Evolutionary conservation across 2,797 vertebrate genomes (phyloP).

Genomic region (Anas flavirostris): DNA sequence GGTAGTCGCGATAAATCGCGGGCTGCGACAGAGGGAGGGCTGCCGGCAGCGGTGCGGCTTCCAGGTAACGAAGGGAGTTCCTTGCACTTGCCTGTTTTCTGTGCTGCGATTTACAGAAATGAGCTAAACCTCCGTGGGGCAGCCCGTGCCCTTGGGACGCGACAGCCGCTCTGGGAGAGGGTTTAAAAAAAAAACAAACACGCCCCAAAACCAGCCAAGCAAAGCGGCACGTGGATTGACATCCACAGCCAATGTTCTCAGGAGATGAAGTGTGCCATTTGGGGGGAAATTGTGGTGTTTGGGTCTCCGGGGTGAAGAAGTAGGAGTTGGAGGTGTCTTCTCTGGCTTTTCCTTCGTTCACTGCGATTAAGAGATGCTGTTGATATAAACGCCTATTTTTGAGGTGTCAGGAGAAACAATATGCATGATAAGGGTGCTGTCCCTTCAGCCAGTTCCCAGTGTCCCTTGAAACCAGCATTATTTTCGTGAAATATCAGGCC

Average conservation of each 20-base stretch:
- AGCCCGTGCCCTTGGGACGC: neutral
- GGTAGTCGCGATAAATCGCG: too few relatives aligned
- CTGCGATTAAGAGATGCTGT: neutral
- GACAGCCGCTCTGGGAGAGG: fast-evolving
- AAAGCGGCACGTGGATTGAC: fast-evolving
- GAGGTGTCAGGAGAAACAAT: too few relatives aligned
- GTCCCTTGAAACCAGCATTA: neutral
- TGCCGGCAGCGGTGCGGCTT: too few relatives aligned
- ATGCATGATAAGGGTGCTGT: neutral
- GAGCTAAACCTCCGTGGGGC: neutral
- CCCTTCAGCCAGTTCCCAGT: fast-evolving
- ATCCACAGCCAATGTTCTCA: fast-evolving
- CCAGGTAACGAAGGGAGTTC: fast-evolving
- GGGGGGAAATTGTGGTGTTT: too few relatives aligned
- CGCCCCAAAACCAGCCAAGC: too few relatives aligned
- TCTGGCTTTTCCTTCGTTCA: fast-evolving
- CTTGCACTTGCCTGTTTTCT: too few relatives aligned
- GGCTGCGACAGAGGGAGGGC: too few relatives aligned
- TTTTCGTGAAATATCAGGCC: neutral
- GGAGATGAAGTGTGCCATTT: fast-evolving
- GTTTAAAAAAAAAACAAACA: too few relatives aligned
- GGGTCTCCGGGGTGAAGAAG: neutral
- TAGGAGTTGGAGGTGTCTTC: neutral
- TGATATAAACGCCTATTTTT: neutral
- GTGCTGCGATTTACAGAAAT: fast-evolving